phyloP scores from a whole-genome alignment of 2,113 vertebrate species.

The Ameiurus melas region DNA sequence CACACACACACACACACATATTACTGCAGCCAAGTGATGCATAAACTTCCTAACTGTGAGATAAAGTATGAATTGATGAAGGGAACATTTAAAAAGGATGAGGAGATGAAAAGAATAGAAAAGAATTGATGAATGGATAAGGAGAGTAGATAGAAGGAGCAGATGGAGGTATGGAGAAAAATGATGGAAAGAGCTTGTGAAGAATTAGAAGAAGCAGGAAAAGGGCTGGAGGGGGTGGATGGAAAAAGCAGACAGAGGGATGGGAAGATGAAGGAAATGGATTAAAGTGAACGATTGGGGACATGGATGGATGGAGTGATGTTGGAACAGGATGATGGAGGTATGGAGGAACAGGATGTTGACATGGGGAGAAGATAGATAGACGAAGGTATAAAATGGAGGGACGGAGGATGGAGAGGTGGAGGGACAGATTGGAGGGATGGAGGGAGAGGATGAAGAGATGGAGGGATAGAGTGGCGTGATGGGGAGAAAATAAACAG shows the following conservation, averaged over 20 bases:
- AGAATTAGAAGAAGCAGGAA: neutral
- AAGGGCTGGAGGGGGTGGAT: neutral
- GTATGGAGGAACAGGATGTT: neutral
- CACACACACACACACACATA: neutral
- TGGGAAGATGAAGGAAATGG: neutral
- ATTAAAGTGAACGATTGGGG: neutral
- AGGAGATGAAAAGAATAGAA: neutral
- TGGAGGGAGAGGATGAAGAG: neutral
- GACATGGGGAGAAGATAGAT: neutral
- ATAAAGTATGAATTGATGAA: neutral
- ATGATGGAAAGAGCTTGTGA: neutral
- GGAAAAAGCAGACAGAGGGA: neutral
- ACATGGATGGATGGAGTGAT: too few relatives aligned
- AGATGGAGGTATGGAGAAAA: neutral
- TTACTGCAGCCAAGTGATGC: neutral
- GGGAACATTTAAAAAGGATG: neutral
- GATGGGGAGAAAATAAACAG: neutral
- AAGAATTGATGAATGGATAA: neutral
- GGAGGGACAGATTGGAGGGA: neutral
- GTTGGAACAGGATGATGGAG: neutral
- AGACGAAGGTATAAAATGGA: neutral
- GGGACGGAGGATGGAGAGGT: neutral
- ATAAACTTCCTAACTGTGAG: neutral
- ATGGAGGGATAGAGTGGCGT: neutral
- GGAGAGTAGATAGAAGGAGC: neutral